phyloP scores from a whole-genome alignment of 2,113 vertebrate species.

The Pelodiscus sinensis region DNA sequence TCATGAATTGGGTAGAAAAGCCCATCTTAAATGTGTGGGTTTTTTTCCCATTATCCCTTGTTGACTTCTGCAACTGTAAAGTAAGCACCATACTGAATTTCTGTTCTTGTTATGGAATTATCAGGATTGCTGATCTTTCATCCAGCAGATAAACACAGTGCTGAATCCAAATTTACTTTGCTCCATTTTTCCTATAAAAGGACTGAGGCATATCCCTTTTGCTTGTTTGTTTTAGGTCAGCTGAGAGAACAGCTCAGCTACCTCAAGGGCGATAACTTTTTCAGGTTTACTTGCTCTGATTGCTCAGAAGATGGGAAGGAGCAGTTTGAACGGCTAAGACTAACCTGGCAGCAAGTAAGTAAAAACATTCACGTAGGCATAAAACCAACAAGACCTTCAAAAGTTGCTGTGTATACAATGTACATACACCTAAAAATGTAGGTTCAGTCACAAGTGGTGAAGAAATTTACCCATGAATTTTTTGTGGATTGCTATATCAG shows the following conservation, averaged over 20 bases:
- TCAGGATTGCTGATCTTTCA: neutral
- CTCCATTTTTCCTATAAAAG: neutral
- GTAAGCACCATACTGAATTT: fast-evolving
- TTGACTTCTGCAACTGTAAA: neutral
- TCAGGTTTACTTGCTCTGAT: conserved; percentile 90
- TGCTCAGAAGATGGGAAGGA: conserved; percentile 94
- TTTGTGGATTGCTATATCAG: neutral
- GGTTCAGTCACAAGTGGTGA: neutral
- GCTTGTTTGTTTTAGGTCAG: conserved; percentile 82
- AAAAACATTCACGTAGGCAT: neutral
- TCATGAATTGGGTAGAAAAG: neutral
- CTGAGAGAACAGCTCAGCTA: conserved; percentile 92
- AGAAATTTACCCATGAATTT: neutral
- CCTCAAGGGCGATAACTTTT: conserved; percentile 98
- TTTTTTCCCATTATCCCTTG: neutral
- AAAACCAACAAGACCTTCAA: neutral
- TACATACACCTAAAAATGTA: neutral
- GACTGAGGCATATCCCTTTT: neutral
- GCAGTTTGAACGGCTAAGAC: conserved; percentile 92
- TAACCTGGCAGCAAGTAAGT: conserved; percentile 95
- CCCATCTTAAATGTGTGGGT: neutral
- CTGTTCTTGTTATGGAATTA: neutral
- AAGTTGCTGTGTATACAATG: conserved; percentile 4
- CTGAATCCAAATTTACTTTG: neutral
- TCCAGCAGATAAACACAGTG: neutral